Base-by-base conservation (phyloP, 2,888 invertebrate genomes). In the Volucella inflata region DNA sequence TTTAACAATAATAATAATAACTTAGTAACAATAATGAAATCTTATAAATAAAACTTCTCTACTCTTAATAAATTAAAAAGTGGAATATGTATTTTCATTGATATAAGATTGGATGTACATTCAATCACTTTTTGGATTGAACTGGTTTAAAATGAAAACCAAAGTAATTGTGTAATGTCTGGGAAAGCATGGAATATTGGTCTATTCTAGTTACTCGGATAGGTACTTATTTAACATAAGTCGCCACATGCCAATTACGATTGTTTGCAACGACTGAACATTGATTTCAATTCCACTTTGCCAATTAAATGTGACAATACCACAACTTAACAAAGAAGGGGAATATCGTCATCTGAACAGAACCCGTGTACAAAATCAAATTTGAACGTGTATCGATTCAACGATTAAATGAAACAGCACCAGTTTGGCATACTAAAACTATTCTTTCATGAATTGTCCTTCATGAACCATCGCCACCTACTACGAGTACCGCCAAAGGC, bases 371-470 rank as follows among this genome's bases (percentile, higher is more conserved):
- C 74, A 74, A 82, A 90, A 90, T 90, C 90, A 88, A 83, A 87
- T 83, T 83, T 68, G 83, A 79, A 78, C 84, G 71, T 79, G 79
- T 76, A 83, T 76, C 72, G 77, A 83, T 89, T 89, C 88, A 89
- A 89, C 90, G 90, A 90, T 90, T 90, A 89, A 90, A 89, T 89
- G 89, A 89, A 89, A 89, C 88, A 87, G 88, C 88, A 88, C 80
- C 87, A 85, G 77, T 78, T 78, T 71, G 77, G 87, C 82, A 87
- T 87, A 87, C 87, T 82, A 87, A 82, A 87, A 87, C 82, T 82
- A 82, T 81, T 74, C 70, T 76, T 65, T n/a, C 2, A 81, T 42
- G 76, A 42, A 44, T 46, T 64, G 46, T 64, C 46, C 46, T 72
- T 74, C 67, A 77, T 38, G 76, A 70, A 36, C 64, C 46, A 72